Conservation (phyloP, 1,140 invertebrate genomes). For the Oppia nitens region DNA sequence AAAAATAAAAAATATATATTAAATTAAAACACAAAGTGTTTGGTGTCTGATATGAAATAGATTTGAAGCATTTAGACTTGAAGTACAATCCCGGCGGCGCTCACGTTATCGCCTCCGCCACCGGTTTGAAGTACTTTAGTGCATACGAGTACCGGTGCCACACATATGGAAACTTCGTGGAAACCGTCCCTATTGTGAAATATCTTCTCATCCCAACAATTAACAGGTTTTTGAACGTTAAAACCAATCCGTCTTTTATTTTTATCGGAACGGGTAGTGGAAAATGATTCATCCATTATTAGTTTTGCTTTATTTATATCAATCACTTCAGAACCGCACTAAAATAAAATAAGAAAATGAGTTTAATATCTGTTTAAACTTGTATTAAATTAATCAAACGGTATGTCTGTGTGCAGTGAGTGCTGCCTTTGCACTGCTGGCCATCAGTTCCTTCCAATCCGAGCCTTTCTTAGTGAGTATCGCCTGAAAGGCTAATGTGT, state of each 20-base stretch:
- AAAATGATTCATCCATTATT: constrained; percentile 68
- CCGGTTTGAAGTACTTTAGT: constrained; percentile 62
- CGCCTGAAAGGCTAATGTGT: constrained; percentile 70
- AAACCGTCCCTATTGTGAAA: background rate
- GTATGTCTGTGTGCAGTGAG: constrained; percentile 67
- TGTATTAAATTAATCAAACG: background rate
- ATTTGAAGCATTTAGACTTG: constrained; percentile 10
- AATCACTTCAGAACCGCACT: constrained; percentile 51
- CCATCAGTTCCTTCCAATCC: constrained; percentile 54
- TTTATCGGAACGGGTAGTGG: constrained; percentile 37
- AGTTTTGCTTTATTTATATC: constrained; percentile 45
- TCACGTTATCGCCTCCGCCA: constrained; percentile 74
- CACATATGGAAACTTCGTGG: constrained; percentile 40
- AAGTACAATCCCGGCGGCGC: constrained; percentile 6
- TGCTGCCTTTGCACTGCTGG: constrained; percentile 64
- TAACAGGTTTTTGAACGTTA: constrained; percentile 44
- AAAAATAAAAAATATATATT: too few relatives aligned
- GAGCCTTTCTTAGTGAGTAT: constrained; percentile 48
- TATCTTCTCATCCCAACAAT: constrained; percentile 57
- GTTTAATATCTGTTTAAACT: background rate
- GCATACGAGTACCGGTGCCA: constrained; percentile 68
- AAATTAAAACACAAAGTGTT: too few relatives aligned
- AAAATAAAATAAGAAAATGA: background rate
- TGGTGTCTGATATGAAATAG: too few relatives aligned
- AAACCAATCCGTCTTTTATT: constrained; percentile 41